phyloP scores from a whole-genome alignment of 2,797 vertebrate genomes.

The Emydoidea blandingii region DNA sequence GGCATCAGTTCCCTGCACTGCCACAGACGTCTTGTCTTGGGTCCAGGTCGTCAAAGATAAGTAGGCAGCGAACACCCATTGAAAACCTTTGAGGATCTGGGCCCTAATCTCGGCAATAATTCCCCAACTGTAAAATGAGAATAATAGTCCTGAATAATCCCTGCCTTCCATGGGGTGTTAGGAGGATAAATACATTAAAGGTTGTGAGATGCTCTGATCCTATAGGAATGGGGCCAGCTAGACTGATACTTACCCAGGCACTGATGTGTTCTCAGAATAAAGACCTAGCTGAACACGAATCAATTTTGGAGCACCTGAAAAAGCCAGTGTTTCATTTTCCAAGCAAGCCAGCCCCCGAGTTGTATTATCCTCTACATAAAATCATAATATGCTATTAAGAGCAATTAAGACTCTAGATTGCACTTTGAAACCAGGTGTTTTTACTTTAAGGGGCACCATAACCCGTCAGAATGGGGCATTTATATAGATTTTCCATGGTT shows the following conservation, averaged over 20 bases:
- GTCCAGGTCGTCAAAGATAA: neutral
- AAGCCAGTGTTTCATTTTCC: neutral
- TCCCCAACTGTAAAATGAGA: neutral
- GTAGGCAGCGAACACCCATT: neutral
- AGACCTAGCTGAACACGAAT: neutral
- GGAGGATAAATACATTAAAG: neutral
- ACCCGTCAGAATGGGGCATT: conserved; percentile 1
- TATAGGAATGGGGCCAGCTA: neutral
- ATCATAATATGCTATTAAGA: conserved; percentile 33
- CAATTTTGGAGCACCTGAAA: neutral
- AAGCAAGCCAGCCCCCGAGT: neutral
- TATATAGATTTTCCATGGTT: conserved; percentile 55
- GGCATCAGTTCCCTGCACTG: neutral
- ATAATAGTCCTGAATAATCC: neutral
- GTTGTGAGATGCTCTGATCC: neutral
- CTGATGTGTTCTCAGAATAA: neutral
- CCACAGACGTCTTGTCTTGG: neutral
- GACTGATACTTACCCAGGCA: neutral
- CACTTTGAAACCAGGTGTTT: conserved; percentile 70
- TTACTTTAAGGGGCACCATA: conserved; percentile 38
- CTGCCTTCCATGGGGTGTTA: neutral
- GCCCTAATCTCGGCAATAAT: neutral
- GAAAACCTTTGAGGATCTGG: neutral
- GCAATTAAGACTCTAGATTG: conserved; percentile 3
- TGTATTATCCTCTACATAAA: conserved; percentile 10